These are phyloP conservation scores for Palythoa grandis DNA, from an alignment of 92 coral and sea anemone species.

Conservation along the genomic window DNA sequence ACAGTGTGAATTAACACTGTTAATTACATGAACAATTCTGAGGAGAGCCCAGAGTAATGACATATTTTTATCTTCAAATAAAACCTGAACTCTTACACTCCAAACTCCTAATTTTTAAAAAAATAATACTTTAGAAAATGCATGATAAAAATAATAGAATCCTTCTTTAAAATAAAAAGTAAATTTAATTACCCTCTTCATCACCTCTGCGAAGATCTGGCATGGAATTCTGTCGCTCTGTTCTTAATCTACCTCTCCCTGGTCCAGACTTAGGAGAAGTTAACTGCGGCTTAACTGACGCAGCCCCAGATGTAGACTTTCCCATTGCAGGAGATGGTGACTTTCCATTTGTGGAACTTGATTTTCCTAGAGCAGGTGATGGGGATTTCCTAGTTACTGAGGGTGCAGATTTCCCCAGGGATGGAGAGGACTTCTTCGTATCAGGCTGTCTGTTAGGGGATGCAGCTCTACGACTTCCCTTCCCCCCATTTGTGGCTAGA, in stretches of 20 bases:
- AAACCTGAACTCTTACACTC: too few species aligned
- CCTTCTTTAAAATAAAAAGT: not conserved
- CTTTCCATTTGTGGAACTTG: constrained; percentile 21
- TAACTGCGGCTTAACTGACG: constrained; percentile 8
- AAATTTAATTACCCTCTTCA: constrained; percentile 65
- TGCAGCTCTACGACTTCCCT: constrained; percentile 60
- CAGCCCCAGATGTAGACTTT: constrained; percentile 7
- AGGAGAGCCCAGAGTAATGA: too few species aligned
- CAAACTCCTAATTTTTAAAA: too few species aligned
- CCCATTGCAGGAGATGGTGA: constrained; percentile 42
- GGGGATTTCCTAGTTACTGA: constrained; percentile 30
- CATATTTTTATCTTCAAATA: too few species aligned
- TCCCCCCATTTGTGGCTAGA: constrained; percentile 63
- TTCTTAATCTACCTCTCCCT: constrained; percentile 69
- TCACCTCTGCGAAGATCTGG: constrained; percentile 71
- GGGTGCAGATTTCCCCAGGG: constrained; percentile 31
- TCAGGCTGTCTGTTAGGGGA: constrained; percentile 63
- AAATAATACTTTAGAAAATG: too few species aligned
- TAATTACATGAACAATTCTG: too few species aligned
- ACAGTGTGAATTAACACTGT: too few species aligned
- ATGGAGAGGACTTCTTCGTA: constrained; percentile 45
- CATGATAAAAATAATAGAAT: too few species aligned
- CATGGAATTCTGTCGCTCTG: constrained; percentile 80
- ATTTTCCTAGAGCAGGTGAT: constrained; percentile 42
- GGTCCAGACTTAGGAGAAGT: constrained; percentile 50